A percentile compares a stretch with the other conserved stretches of the same genome.
phyloP scores from a whole-genome alignment of 2,888 invertebrate species.

The Exephanes ischioxanthus region DNA sequence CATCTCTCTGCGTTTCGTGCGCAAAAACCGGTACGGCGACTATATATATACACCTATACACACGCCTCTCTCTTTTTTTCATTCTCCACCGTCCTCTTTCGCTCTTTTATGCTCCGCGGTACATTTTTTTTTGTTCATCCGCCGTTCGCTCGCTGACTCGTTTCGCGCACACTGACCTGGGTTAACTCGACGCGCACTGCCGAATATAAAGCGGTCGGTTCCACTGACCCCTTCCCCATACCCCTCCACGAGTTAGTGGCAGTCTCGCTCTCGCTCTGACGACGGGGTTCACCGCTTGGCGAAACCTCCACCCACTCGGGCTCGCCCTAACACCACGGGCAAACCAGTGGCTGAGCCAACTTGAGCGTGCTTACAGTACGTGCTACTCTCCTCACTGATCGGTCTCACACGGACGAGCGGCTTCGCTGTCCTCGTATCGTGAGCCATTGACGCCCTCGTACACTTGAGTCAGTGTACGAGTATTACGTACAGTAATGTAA shows the following conservation, averaged over 20 bases:
- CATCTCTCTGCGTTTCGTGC: slow-evolving; percentile 37
- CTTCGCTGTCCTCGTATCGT: slow-evolving; percentile 30
- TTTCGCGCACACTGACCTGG: slow-evolving; percentile 81
- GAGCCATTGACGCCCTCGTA: slow-evolving; percentile 49
- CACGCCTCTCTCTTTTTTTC: slow-evolving; percentile 32
- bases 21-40: slow-evolving; percentile 1
- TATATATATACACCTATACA: slow-evolving; percentile 2
- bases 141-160: slow-evolving; percentile 68
- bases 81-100: slow-evolving; percentile 43
- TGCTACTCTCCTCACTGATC: slow-evolving; percentile 21
- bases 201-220: slow-evolving; percentile 82
- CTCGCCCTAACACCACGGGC: slow-evolving; percentile 40
- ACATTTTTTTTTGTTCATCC: slow-evolving; percentile 52
- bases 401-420: slow-evolving; percentile 36
- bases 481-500: slow-evolving; percentile 5
- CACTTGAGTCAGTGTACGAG: background rate
- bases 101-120: slow-evolving; percentile 57
- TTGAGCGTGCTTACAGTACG: slow-evolving; percentile 41
- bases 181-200: slow-evolving; percentile 81
- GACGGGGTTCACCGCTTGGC: slow-evolving; percentile 9
- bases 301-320: slow-evolving; percentile 53
- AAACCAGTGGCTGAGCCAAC: slow-evolving; percentile 37
- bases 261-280: slow-evolving; percentile 31
- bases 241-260: slow-evolving; percentile 64
- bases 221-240: slow-evolving; percentile 78